These are phyloP conservation scores for Virgularia gustaviana DNA, from an alignment of 92 coral and sea anemone genomes.

Conservation along the genomic window DNA sequence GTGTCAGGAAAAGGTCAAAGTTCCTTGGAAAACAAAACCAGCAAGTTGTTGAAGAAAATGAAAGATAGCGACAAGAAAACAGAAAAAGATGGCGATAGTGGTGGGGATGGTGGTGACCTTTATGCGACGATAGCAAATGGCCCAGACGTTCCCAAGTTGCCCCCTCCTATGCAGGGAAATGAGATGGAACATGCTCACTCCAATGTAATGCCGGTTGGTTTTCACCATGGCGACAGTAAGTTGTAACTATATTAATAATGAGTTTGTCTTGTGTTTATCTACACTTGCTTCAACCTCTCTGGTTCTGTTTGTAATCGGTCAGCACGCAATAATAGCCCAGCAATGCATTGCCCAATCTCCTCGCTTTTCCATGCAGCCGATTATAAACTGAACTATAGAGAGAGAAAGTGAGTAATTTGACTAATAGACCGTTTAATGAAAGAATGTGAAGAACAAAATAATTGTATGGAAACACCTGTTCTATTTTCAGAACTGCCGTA, in stretches of 20 bases:
- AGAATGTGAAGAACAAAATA: too few species aligned
- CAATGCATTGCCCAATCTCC: too few species aligned
- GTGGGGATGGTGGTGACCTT: conserved; percentile 10
- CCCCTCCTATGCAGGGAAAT: conserved; percentile 6
- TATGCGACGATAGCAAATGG: conserved; percentile 38
- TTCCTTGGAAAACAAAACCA: not conserved
- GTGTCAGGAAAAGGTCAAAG: not conserved
- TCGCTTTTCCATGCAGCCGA: too few species aligned
- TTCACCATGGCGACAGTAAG: conserved; percentile 3
- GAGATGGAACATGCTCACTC: conserved; percentile 32
- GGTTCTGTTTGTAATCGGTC: too few species aligned
- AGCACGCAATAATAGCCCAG: too few species aligned
- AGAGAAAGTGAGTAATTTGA: too few species aligned
- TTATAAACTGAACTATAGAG: too few species aligned
- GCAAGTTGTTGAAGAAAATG: not conserved
- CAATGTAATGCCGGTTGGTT: conserved; percentile 28
- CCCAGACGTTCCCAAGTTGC: conserved; percentile 32
- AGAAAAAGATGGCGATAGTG: not conserved
- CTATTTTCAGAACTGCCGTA: too few species aligned
- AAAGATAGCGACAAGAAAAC: not conserved
- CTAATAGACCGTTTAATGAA: too few species aligned
- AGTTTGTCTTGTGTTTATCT: too few species aligned
- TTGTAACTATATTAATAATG: conserved; percentile 6
- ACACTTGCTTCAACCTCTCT: too few species aligned
- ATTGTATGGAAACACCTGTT: too few species aligned